These are phyloP conservation scores for Potorous gilbertii DNA, from an alignment of 2,797 vertebrate species.

Conservation along the genomic window DNA sequence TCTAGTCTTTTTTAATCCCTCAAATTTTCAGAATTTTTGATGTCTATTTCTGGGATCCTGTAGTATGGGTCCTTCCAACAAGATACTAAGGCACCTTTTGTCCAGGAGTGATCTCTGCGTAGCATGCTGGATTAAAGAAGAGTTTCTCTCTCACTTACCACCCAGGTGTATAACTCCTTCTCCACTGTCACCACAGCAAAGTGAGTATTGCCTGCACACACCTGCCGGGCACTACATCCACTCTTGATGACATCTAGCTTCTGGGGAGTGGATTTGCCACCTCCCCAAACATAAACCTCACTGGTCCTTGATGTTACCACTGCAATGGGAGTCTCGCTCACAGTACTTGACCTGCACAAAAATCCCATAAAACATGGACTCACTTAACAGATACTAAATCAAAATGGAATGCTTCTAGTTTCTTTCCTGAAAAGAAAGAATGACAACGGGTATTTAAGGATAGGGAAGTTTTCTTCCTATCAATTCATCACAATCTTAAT, in stretches of 20 bases:
- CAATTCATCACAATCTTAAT: conserved; percentile 42
- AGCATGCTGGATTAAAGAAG: neutral
- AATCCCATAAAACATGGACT: conserved; percentile 73
- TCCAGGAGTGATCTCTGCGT: neutral
- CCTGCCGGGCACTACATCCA: conserved; percentile 95
- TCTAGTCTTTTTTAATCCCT: neutral
- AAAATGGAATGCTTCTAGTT: conserved; percentile 57
- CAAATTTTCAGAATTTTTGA: conserved; percentile 15
- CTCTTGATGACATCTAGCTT: conserved; percentile 98
- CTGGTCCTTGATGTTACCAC: conserved; percentile 97
- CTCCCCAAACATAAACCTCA: conserved; percentile 98
- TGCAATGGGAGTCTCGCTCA: conserved; percentile 93
- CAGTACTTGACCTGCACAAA: conserved; percentile 90
- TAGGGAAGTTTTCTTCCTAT: conserved; percentile 47
- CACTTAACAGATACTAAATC: conserved; percentile 63
- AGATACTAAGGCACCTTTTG: neutral
- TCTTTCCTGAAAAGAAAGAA: conserved; percentile 46
- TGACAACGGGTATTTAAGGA: conserved; percentile 52
- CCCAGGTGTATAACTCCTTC: conserved; percentile 99
- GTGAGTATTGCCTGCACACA: conserved; percentile 98
- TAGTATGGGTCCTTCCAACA: neutral
- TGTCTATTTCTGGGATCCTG: neutral
- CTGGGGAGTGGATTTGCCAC: conserved; percentile 98
- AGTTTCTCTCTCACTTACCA: conserved; percentile 89
- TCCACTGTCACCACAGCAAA: conserved; percentile 99